A percentile compares a stretch with the other conserved stretches of the same genome.
Conservation (phyloP, 2,888 invertebrate species). For the Drosophila falleni region DNA sequence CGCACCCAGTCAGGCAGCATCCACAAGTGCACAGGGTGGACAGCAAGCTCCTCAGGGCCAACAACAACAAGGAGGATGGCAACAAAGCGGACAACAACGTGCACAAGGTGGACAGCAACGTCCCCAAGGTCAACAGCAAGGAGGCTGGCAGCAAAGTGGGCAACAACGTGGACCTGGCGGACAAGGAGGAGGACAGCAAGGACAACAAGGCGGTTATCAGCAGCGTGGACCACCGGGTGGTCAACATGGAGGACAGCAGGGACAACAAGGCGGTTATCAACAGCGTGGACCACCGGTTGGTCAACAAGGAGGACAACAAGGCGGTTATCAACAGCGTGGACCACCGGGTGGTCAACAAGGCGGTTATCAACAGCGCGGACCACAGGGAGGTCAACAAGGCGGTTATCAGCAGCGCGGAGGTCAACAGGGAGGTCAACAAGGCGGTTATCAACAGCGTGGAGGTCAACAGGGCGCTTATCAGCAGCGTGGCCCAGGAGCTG, state of each 20-base stretch:
- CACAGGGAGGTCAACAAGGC: conserved; percentile 4
- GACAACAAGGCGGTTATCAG: conserved; percentile 1
- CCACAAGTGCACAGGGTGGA: conserved; percentile 21
- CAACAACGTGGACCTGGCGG: conserved; percentile 6
- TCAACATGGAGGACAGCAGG: neutral
- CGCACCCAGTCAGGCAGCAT: conserved; percentile 4
- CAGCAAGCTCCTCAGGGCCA: neutral
- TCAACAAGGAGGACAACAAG: neutral
- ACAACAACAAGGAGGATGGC: neutral
- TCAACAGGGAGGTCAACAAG: conserved; percentile 3
- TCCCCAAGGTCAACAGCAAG: neutral
- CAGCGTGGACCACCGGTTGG: neutral
- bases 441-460: conserved; percentile 11
- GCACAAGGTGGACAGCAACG: neutral
- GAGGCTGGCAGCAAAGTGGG: conserved; percentile 1
- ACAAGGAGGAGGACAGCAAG: conserved; percentile 11
- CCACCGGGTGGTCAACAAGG: conserved; percentile 12
- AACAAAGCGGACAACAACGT: neutral
- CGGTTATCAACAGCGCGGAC: conserved; percentile 5
- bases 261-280: conserved; percentile 12
- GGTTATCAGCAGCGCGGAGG: conserved; percentile 10
- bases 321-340: conserved; percentile 3
- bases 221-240: too few species aligned
- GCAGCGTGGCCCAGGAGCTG: conserved; percentile 1
- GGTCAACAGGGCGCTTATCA: conserved; percentile 15